Conservation (phyloP, 1,140 invertebrate genomes). For the Portunus trituberculatus region DNA sequence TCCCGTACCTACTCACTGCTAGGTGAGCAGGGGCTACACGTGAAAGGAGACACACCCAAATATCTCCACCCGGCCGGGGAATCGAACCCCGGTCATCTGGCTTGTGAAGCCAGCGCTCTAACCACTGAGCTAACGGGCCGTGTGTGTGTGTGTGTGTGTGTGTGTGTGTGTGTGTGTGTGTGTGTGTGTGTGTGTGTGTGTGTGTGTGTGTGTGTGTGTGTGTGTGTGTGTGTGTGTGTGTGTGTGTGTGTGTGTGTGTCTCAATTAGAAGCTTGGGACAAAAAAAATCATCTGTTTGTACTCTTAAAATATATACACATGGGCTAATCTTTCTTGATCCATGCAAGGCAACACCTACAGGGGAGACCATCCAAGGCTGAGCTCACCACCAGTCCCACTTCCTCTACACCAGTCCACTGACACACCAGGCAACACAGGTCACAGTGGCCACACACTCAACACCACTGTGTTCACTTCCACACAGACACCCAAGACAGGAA, state of each 20-base stretch:
- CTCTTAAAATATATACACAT: not conserved
- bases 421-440: not conserved
- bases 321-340: not conserved
- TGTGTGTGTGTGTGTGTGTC: not conserved
- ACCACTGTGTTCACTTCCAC: not conserved
- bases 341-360: not conserved
- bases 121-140: no score
- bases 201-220: no score
- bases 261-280: not conserved
- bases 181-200: no score
- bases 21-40: no score
- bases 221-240: conserved; percentile 2
- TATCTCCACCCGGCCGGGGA: no score
- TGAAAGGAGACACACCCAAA: no score
- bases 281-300: conserved; percentile 16
- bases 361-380: not conserved
- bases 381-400: not conserved
- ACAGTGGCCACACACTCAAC: not conserved
- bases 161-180: no score
- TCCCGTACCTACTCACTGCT: no score
- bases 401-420: not conserved
- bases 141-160: no score
- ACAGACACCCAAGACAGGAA: conserved; percentile 2
- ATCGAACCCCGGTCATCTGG: no score
- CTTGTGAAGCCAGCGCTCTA: no score